Conservation (phyloP, 1,140 invertebrate species). For the Anoplophora glabripennis region DNA sequence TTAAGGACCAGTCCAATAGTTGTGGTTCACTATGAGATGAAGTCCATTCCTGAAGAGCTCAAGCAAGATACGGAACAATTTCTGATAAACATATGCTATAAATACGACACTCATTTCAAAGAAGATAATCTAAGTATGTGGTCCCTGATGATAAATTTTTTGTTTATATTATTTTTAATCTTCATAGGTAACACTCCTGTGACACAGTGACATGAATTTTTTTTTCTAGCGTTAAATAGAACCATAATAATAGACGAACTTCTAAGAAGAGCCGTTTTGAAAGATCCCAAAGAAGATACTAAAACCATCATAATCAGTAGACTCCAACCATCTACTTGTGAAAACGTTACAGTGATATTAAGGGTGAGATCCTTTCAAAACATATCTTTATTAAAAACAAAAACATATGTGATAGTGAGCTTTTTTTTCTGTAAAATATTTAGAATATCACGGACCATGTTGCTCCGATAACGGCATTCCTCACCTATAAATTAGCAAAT, state of each 20-base stretch:
- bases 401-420: too few relatives aligned
- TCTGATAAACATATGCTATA: slow-evolving; percentile 1
- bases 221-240: neutral
- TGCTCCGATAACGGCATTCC: too few relatives aligned
- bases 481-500: too few relatives aligned
- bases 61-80: neutral
- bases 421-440: too few relatives aligned
- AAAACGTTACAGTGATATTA: neutral
- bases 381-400: too few relatives aligned
- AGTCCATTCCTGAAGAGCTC: neutral
- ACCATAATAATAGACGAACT: neutral
- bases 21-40: slow-evolving; percentile 1
- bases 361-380: neutral
- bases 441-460: too few relatives aligned
- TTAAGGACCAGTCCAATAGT: slow-evolving; percentile 2
- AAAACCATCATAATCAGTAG: neutral
- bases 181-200: too few relatives aligned
- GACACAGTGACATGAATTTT: neutral
- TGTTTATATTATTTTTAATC: too few relatives aligned
- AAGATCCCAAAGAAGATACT: neutral
- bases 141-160: too few relatives aligned
- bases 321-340: neutral
- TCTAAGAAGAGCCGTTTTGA: neutral
- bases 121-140: neutral
- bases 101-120: neutral